Percentiles rank a stretch among this genome's conserved stretches.
Conservation (phyloP, 2,888 invertebrate species). For the Epinotia ramella region DNA sequence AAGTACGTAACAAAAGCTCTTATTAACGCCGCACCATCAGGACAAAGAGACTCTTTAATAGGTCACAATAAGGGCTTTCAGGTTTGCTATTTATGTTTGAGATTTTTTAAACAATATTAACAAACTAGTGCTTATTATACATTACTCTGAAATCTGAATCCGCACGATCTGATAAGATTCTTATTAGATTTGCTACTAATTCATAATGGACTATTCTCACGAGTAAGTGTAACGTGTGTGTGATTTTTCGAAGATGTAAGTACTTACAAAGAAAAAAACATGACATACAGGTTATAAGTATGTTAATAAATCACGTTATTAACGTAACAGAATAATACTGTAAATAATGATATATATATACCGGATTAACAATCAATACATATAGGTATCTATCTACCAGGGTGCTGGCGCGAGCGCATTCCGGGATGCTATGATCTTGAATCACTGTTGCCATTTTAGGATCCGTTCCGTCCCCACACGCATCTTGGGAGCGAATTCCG, state of each 20-base stretch:
- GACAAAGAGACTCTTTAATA: not conserved
- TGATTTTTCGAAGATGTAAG: not conserved
- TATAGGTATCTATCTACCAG: constrained; percentile 49
- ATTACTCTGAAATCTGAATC: not conserved
- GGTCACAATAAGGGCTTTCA: constrained; percentile 45
- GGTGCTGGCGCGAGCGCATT: constrained; percentile 57
- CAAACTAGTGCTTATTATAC: not conserved
- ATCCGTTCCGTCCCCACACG: constrained; percentile 47
- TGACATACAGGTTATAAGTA: not conserved
- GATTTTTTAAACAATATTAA: not conserved
- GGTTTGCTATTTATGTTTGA: not conserved
- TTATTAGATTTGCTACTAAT: not conserved
- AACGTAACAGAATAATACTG: not conserved
- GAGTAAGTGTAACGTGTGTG: not conserved
- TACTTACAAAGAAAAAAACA: not conserved
- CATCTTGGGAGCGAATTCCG: constrained; percentile 30
- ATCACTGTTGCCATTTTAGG: constrained; percentile 59
- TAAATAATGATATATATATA: not conserved
- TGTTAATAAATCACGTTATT: no score
- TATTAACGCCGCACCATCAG: not conserved
- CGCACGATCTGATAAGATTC: not conserved
- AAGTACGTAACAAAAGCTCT: constrained; percentile 7
- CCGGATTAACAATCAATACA: not conserved
- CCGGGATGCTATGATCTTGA: constrained; percentile 56
- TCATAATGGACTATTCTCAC: no score